Evolutionary conservation across 2,113 vertebrate genomes (phyloP), one percentile per base, ranked within the genome.

Genomic region (Indri indri): DNA sequence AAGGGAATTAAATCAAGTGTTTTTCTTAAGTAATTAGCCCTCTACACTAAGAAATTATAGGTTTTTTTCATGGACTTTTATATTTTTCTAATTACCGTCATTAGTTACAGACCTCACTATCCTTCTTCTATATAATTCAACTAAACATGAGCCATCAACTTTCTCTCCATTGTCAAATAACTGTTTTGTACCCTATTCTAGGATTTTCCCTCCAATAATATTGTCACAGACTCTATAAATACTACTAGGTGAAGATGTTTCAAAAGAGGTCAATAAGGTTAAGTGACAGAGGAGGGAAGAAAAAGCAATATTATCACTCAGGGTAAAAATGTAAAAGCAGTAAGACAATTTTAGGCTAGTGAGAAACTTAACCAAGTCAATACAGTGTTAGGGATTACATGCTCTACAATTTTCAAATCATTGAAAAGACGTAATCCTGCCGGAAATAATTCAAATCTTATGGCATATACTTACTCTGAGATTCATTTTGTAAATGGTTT

Each of bases 401-500:
- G 32, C 50, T 73, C 4, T 82, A 82, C 32, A 76, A 80, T 89
- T 89, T 93, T 79, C n/a, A 96, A 95, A 88, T 77, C 90, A 94
- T 18, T 76, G 57, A 97, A 91, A 94, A 70, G 47, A 90, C 83
- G 25, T 59, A 92, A 74, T 74, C 10, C 34, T 80, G 14, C 45
- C 34, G 16, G 84, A 93, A 97, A 77, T 88, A 94, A 97, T 88
- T 96, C 57, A 96, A 94, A 74, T 83, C 40, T 91, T 52, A 8
- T 57, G 40, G 42, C 32, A 81, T 92, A 80, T 50, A 16, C 40
- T 86, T 94, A 90, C 13, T 0, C 66, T 84, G 63, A 91, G 52
- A 84, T 94, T 90, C 94, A 95, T 80, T 96, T 97, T 93, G 11
- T 89, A 94, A 97, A 95, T 95, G 54, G 13, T 63, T 97, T 93